Evolutionary conservation across 2,113 vertebrate genomes (phyloP).

Genomic region (Pteruthius melanotis): DNA sequence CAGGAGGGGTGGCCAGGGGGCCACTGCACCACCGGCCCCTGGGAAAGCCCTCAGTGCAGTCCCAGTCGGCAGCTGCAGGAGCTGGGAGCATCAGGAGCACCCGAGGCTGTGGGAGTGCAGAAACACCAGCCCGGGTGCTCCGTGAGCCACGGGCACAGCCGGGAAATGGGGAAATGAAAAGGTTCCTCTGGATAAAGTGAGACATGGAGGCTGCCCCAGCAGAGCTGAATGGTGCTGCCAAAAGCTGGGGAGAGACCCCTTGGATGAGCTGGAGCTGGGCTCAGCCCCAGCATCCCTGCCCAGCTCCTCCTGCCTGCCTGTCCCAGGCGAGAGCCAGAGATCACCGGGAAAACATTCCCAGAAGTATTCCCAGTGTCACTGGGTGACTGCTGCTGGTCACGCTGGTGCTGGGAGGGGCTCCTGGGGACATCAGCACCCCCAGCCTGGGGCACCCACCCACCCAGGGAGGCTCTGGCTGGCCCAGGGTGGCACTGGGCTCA

Average conservation of each 20-base stretch:
- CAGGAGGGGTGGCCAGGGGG: not conserved
- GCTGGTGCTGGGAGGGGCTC: not conserved
- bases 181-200: not conserved
- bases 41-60: not conserved
- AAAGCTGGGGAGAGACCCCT: not conserved
- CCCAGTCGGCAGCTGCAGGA: not conserved
- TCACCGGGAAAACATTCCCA: not conserved
- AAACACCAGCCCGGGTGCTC: not conserved
- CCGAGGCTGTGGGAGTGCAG: not conserved
- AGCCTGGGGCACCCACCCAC: not conserved
- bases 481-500: not conserved
- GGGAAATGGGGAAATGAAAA: not conserved
- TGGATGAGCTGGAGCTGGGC: not conserved
- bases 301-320: not conserved
- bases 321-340: not conserved
- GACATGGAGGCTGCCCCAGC: not conserved
- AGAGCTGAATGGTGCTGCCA: not conserved
- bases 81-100: not conserved
- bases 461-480: not conserved
- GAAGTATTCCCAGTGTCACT: not conserved
- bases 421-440: not conserved
- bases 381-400: not conserved
- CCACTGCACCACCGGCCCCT: not conserved
- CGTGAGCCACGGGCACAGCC: rapidly evolving
- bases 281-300: rapidly evolving